Evolutionary conservation across 2,888 invertebrate genomes (phyloP), one percentile per base, ranked within the genome.

Genomic region (Shargacucullia verbasci): DNA sequence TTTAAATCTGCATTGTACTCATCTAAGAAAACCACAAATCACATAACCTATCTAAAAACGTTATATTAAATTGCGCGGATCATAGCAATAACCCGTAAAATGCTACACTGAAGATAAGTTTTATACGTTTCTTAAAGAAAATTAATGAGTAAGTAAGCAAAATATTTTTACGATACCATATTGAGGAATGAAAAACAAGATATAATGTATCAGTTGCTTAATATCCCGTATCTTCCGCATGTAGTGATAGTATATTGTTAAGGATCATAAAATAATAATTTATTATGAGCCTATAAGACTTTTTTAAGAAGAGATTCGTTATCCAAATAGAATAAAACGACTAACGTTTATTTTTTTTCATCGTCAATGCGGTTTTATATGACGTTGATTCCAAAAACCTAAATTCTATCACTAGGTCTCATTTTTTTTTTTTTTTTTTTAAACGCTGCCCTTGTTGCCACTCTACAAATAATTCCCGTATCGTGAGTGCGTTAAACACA

Each of bases 181-280:
- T 33, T n/a, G n/a, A 20, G 7, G 9, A 40, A 44, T 48, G 44
- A n/a, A 59, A 59, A 59, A 53, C 15, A 66, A 40, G 53, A 34
- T 27, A 53, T 64, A 48, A 50, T 64, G 45, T 25, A 54, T 66
- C 48, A 64, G 34, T 31, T 38, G 67, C 6, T 48, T 66, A 45
- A 59, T 38, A 54, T 31, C 8, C 34, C 48, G 59, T 53, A 1
- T 41, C 67, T 47, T 54, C 67, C 53, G 60, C 20, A 20, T 3
- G 20, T 29, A 48, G 39, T 34, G 46, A 0, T 38, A 20, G 35
- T 45, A 44, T 41, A 58, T 20, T 13, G 1, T 8, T 5, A 29
- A 35, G 5, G 7, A 49, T 41, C 7, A 10, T 25, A n/a, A 20
- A 45, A 41, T 25, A 2, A 29, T 13, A 34, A 0, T 20, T n/a